These are phyloP conservation scores for Rhynchopsitta pachyrhyncha DNA, from an alignment of 2,113 vertebrate genomes.

Conservation along the genomic window DNA sequence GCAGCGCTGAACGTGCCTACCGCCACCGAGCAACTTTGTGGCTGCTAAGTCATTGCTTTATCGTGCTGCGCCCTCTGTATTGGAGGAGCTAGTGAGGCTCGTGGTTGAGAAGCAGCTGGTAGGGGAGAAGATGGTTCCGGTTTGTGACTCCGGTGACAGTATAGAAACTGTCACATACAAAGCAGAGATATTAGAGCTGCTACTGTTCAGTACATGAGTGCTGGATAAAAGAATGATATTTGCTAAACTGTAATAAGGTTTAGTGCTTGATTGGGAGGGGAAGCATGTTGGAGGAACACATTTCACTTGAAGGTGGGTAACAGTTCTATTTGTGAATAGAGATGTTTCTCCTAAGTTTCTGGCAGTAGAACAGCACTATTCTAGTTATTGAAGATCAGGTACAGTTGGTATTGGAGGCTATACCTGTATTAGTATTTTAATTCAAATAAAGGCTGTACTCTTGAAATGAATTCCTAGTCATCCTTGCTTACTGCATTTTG, in stretches of 20 bases:
- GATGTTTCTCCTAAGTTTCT: neutral
- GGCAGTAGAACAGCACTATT: neutral
- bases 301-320: neutral
- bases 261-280: neutral
- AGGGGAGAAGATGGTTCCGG: accelerated
- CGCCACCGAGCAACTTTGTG: neutral
- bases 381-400: neutral
- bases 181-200: neutral
- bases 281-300: neutral
- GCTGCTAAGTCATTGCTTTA: neutral
- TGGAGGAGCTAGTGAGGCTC: neutral
- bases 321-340: neutral
- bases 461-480: neutral
- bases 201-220: accelerated
- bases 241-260: neutral
- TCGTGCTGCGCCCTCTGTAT: neutral
- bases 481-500: neutral
- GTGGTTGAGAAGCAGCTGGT: neutral
- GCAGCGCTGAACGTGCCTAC: neutral
- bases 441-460: neutral
- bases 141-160: neutral
- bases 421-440: neutral
- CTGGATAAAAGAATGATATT: neutral
- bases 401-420: neutral
- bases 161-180: accelerated